These are phyloP conservation scores for Conus canariensis DNA, from an alignment of 2,888 invertebrate species.

Conservation along the genomic window DNA sequence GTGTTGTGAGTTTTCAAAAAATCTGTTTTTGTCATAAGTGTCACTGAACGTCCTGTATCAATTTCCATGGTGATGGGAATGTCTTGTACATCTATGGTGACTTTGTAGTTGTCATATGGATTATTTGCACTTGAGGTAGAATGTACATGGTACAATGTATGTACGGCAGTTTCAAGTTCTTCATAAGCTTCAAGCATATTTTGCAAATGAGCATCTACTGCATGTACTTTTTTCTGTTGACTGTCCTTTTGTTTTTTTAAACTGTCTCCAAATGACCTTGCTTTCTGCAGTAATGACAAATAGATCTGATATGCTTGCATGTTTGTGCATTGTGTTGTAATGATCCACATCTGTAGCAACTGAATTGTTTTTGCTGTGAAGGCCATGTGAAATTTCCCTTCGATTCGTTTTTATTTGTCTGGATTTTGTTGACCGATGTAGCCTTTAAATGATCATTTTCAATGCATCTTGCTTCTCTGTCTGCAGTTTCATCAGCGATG, in stretches of 20 bases:
- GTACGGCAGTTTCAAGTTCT: not conserved
- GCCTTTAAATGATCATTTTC: no score
- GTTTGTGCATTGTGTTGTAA: no score
- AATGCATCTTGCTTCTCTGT: no score
- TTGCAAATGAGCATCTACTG: not conserved
- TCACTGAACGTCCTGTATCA: not conserved
- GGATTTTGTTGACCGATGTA: no score
- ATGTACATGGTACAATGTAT: not conserved
- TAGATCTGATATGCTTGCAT: not conserved
- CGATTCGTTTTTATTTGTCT: no score
- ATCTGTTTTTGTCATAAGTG: not conserved
- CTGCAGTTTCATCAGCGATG: no score
- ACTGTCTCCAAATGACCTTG: not conserved
- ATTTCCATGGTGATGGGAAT: not conserved
- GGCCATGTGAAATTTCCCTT: no score
- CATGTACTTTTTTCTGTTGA: not conserved
- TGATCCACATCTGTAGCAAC: not conserved
- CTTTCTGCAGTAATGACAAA: slow-evolving; percentile 1
- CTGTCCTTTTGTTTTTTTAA: not conserved
- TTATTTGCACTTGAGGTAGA: not conserved
- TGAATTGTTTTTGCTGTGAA: not conserved
- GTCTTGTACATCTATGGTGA: not conserved
- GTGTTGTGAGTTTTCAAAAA: not conserved
- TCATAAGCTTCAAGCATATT: no score
- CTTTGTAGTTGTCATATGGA: not conserved